A percentile compares a stretch with the other conserved stretches of the same genome.
phyloP scores from a whole-genome alignment of 2,888 invertebrate genomes.

The Ischnus inquisitorius region DNA sequence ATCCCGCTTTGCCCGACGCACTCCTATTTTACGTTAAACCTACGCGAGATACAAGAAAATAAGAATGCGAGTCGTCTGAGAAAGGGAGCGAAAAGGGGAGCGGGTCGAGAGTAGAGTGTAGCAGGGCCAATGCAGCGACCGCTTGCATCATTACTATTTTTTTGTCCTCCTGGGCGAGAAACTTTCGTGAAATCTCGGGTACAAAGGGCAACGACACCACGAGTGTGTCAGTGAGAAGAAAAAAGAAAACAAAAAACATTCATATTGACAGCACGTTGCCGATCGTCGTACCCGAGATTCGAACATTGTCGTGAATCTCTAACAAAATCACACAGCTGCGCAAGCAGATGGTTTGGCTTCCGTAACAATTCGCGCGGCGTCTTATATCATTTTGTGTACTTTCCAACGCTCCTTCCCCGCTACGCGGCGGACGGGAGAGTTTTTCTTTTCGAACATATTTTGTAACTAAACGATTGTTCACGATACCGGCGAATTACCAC shows the following conservation, averaged over 20 bases:
- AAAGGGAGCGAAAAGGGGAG: conserved; percentile 1
- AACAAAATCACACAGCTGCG: neutral
- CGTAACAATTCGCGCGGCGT: conserved; percentile 29
- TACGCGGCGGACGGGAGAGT: too few species aligned
- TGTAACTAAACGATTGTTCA: neutral
- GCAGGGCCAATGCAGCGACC: neutral
- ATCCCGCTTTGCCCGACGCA: conserved; percentile 19
- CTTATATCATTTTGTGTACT: too few species aligned
- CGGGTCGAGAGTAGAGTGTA: neutral
- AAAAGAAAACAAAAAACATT: conserved; percentile 23
- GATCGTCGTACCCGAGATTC: conserved; percentile 81
- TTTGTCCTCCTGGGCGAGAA: neutral
- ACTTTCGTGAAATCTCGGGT: conserved; percentile 78
- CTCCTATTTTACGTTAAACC: conserved; percentile 5
- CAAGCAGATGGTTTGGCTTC: conserved; percentile 6
- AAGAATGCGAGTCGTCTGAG: conserved; percentile 3
- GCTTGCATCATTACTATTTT: neutral
- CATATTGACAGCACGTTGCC: conserved; percentile 73
- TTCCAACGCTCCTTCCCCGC: too few species aligned
- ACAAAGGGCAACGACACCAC: conserved; percentile 81
- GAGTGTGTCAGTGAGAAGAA: conserved; percentile 29
- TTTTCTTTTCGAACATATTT: conserved; percentile 10
- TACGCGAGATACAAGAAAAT: conserved; percentile 2
- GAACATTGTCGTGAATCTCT: conserved; percentile 32
- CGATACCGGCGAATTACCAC: conserved; percentile 33